Base-by-base conservation (phyloP, 1,140 invertebrate species). In the Cydia strobilella region DNA sequence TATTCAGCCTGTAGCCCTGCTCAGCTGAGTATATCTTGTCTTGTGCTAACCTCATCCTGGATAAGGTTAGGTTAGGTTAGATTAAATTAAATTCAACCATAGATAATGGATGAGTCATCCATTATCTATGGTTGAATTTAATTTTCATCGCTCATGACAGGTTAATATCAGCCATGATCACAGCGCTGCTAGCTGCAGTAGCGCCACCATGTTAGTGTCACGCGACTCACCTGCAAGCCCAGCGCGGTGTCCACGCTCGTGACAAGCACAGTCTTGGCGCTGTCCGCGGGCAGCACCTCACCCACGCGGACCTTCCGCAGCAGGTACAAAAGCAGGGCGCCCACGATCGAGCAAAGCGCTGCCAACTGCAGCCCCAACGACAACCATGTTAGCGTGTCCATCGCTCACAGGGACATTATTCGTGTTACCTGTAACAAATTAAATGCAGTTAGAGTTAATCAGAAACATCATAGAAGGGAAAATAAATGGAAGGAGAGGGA, bases 311-410 rank as follows among this genome's bases (percentile, higher is more conserved):
- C 96, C 88, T 96, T 96, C 82, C 96, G 94, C 81, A 96, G 92
- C 74, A 97, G 89, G 82, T 97, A 97, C 75, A 96, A 92, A 73
- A 97, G 90, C 76, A 97, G 93, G 9, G 96, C 96, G 1, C 96
- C 96, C 27, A 96, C 96, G 77, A 97, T 96, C 51, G 95, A 96
- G 87, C 96, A 96, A 18, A 97, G 90, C 1, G 96, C 96, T 72
- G 96, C 94, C 79, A 97, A 92, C 89, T 97, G 96, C 79, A 97
- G 94, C 78, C 95, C 96, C 86, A 97, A 92, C 35, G 96, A 95
- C 81, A 96, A 92, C 87, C 96, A 96, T 75, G 96, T 97, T 80
- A 96, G 95, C 75, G 95, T 95, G 87, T 97, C 96, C 96, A 97
- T 97, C 79, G 84, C 76, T 86, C 77, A 86, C 72, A 79, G 79